phyloP scores from a whole-genome alignment of 2,797 vertebrate species.

The Sebastes diploproa region DNA sequence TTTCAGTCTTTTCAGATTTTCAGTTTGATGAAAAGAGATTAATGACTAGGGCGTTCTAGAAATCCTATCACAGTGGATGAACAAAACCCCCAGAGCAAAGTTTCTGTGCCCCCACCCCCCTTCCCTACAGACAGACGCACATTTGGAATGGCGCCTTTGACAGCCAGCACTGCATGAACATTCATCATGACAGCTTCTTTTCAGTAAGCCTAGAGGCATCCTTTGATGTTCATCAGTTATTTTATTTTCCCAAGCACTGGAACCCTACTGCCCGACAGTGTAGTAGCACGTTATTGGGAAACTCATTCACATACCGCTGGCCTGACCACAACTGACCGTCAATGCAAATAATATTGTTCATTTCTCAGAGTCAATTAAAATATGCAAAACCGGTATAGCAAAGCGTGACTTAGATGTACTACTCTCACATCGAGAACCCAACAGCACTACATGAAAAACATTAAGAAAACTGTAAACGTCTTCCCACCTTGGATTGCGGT shows the following conservation, averaged over 20 bases:
- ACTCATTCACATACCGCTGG: not conserved
- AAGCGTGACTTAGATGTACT: not conserved
- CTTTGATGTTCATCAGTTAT: conserved; percentile 61
- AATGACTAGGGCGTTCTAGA: not conserved
- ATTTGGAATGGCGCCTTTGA: conserved; percentile 60
- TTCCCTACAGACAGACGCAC: conserved; percentile 36
- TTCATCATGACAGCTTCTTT: conserved; percentile 78
- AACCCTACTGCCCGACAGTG: not conserved
- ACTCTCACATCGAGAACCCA: not conserved
- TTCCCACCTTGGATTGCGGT: conserved; percentile 79
- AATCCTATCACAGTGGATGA: not conserved
- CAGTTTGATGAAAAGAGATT: not conserved
- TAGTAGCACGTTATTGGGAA: not conserved
- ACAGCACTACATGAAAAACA: not conserved
- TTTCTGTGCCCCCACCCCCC: not conserved
- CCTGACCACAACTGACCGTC: not conserved
- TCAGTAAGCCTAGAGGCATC: conserved; percentile 50
- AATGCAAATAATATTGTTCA: not conserved
- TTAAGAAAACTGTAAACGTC: not conserved
- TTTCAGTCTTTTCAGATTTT: not conserved
- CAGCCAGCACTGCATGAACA: conserved; percentile 75
- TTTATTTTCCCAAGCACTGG: conserved; percentile 48
- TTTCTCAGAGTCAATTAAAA: not conserved
- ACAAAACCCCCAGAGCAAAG: not conserved
- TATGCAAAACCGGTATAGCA: not conserved